Evolutionary conservation across 1,140 invertebrate species (phyloP).

Genomic region (Drosophila parabipectinata): DNA sequence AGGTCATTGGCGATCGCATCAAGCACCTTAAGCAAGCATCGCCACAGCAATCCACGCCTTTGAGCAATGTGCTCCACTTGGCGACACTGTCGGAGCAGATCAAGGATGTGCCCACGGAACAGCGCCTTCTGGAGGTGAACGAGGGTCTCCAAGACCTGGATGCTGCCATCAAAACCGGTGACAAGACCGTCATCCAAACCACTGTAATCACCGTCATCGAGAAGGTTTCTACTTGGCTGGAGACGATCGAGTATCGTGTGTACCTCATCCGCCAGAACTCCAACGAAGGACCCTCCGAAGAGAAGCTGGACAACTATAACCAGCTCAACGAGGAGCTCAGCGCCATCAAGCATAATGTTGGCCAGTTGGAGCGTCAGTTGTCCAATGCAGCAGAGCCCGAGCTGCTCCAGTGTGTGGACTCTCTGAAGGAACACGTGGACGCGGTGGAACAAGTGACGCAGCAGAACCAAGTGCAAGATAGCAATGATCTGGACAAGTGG

Average conservation of each 20-base stretch:
- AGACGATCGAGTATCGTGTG: slow-evolving; percentile 92
- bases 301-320: slow-evolving; percentile 85
- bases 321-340: slow-evolving; percentile 84
- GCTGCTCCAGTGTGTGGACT: slow-evolving; percentile 85
- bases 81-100: slow-evolving; percentile 86
- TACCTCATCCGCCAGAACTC: slow-evolving; percentile 87
- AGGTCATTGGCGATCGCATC: slow-evolving; percentile 73
- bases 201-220: slow-evolving; percentile 90
- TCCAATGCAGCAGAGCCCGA: slow-evolving; percentile 85
- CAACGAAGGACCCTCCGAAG: slow-evolving; percentile 85
- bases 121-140: slow-evolving; percentile 85
- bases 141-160: slow-evolving; percentile 87
- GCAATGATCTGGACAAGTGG: slow-evolving; percentile 88
- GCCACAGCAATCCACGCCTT: slow-evolving; percentile 57
- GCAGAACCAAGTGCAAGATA: slow-evolving; percentile 86
- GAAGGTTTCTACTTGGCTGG: slow-evolving; percentile 91
- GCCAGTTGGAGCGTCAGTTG: slow-evolving; percentile 84
- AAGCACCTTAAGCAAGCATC: slow-evolving; percentile 60
- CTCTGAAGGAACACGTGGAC: slow-evolving; percentile 85
- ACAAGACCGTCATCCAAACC: slow-evolving; percentile 87
- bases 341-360: slow-evolving; percentile 84
- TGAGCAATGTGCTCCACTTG: slow-evolving; percentile 86
- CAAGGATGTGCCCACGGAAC: slow-evolving; percentile 85
- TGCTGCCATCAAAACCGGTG: slow-evolving; percentile 87
- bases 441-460: slow-evolving; percentile 87